Base-by-base conservation (phyloP, 35 echinoderm and acorn worm genomes). In the Hemicentrotus pulcherrimus region DNA sequence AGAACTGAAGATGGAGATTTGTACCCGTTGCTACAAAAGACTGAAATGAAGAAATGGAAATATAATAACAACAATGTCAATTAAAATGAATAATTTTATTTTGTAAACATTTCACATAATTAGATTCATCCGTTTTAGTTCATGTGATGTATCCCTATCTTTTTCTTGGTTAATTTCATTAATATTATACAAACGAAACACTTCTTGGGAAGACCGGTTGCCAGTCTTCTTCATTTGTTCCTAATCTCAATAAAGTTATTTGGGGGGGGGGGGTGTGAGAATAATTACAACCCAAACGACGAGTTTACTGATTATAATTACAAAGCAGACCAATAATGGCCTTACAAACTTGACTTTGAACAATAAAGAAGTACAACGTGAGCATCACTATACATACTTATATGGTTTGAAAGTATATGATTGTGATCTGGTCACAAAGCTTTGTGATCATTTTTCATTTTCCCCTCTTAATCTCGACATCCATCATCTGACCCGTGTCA, bases 1-100 rank as follows among this genome's bases (percentile, higher is more conserved):
- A 60, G 46, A 96, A 96, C 47, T 96, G 95, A 88, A 96, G 95
- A 45, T 96, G 92, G 9, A 96, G 92, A 96, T 96, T 96, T 94
- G 95, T 96, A 15, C 95, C 95, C 8, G 95, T 96, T 32, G 85
- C 85, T 50, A 94, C 92, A 32, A 96, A 94, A 22, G 95, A 94
- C 95, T 96, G 95, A 71, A 52, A 92, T 55, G 19, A 86, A 32
- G 8, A 32, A 86, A 32, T 2, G 85, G 32, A 9, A 22, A 86
- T 10, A 86, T 10, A 22, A 86, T 18, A 33, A 22, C 28, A 86
- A 86, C 6, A 2, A 30, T 86, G 11, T 9, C 1, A 15, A 55
- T 55, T 55, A 55, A 50, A 50, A 50, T 50, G 7, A 50, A 50
- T 50, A 50, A 50, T 8, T 0, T 3, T 50, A 1, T 41, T 50